These are phyloP conservation scores for Mimumesa dahlbomi DNA, from an alignment of 2,888 invertebrate species.

Conservation along the genomic window DNA sequence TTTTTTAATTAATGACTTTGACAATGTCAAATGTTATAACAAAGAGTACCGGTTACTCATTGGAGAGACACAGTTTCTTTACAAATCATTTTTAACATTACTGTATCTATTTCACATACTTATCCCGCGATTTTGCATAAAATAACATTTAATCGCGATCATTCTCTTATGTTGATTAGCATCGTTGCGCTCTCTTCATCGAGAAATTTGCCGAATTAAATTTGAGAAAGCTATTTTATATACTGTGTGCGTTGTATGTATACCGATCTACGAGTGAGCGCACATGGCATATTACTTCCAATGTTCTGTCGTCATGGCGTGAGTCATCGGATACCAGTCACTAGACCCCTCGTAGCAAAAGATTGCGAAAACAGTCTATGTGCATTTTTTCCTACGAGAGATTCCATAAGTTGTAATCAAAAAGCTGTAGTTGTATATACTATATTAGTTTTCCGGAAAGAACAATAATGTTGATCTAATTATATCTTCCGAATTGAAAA, in stretches of 20 bases:
- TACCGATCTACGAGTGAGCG: constrained; percentile 23
- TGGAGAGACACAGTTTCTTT: no score
- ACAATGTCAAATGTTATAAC: no score
- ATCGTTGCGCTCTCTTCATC: background rate
- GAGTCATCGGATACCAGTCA: constrained; percentile 64
- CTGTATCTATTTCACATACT: no score
- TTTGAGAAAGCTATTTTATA: constrained; percentile 36
- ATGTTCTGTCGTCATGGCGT: constrained; percentile 63
- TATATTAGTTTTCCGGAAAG: no score
- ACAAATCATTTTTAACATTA: no score
- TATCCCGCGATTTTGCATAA: no score
- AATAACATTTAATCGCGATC: background rate
- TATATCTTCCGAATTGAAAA: no score
- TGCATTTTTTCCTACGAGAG: constrained; percentile 7
- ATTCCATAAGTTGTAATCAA: constrained; percentile 4
- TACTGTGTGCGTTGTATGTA: background rate
- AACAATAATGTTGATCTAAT: no score
- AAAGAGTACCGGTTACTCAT: no score
- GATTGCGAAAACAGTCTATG: constrained; percentile 54
- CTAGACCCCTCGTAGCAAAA: constrained; percentile 33
- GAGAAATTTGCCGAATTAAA: constrained; percentile 13
- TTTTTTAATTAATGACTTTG: no score
- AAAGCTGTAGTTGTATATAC: no score
- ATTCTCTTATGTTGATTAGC: background rate
- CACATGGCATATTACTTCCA: constrained; percentile 52